A percentile compares a stretch with the other conserved stretches of the same genome.
Conservation (phyloP, 2,113 vertebrate species). For the Dicentrarchus labrax region DNA sequence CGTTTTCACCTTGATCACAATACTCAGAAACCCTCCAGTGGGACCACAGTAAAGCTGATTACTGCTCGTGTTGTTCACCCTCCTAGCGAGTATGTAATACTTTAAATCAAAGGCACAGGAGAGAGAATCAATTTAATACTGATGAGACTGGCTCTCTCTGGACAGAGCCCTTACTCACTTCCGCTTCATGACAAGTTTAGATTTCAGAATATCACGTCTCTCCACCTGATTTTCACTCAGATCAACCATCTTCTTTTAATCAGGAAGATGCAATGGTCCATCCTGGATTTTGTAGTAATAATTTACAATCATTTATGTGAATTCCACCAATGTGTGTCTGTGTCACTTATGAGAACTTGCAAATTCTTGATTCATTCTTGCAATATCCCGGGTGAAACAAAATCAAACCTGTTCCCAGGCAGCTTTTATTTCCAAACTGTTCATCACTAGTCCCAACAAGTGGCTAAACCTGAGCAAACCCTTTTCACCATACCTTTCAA, state of each 20-base stretch:
- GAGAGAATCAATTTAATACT: background rate
- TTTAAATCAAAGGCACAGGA: background rate
- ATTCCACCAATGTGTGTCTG: no score
- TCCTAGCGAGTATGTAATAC: background rate
- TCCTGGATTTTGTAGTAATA: background rate
- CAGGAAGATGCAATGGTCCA: background rate
- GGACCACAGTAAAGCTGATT: background rate
- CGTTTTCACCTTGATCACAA: background rate
- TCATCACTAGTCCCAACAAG: background rate
- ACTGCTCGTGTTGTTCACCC: background rate
- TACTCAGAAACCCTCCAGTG: background rate
- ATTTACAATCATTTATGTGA: background rate
- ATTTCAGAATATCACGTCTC: background rate
- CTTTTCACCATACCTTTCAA: background rate
- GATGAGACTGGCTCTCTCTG: background rate
- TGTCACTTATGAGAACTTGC: background rate
- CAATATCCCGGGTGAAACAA: background rate
- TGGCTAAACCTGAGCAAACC: background rate
- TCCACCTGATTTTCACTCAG: background rate
- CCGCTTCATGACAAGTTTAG: background rate
- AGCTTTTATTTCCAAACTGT: background rate
- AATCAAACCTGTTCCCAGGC: background rate
- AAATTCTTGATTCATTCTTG: background rate
- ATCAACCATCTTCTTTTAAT: background rate
- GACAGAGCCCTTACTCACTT: background rate